Evolutionary conservation across 92 coral and sea anemone species (phyloP).

Genomic region (Zoanthus sociatus): DNA sequence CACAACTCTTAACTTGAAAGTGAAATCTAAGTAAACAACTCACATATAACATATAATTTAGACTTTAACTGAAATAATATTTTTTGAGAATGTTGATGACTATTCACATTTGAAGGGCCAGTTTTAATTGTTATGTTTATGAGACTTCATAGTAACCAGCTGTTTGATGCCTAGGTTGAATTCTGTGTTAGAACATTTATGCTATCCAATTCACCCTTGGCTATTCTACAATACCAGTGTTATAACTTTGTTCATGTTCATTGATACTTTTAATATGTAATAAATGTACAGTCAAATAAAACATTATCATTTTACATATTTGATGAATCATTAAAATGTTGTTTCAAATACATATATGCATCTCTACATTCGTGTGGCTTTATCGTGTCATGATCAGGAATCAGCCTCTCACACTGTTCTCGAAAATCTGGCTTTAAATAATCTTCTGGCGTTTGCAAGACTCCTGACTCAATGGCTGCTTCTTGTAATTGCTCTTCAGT

Average conservation of each 20-base stretch:
- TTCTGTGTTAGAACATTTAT: conserved; percentile 23
- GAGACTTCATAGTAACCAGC: conserved; percentile 31
- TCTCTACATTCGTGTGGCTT: conserved; percentile 38
- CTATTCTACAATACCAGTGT: not conserved
- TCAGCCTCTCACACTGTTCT: conserved; percentile 36
- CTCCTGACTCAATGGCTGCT: conserved; percentile 35
- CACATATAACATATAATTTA: not conserved
- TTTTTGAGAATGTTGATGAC: conserved; percentile 16
- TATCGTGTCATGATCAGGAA: conserved; percentile 40
- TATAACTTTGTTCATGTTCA: not conserved
- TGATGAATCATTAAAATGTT: conserved; percentile 19
- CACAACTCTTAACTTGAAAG: conserved; percentile 43
- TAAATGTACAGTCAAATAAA: not conserved
- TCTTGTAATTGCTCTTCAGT: conserved; percentile 37
- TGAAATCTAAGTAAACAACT: conserved; percentile 47
- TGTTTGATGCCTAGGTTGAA: conserved; percentile 35
- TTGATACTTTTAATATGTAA: not conserved
- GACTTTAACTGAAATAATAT: conserved; percentile 14
- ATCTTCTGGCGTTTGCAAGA: conserved; percentile 36
- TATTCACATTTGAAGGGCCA: conserved; percentile 17
- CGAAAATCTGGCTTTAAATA: conserved; percentile 31
- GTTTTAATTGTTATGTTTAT: conserved; percentile 21
- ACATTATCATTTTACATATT: conserved; percentile 15
- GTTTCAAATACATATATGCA: conserved; percentile 40
- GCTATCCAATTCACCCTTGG: not conserved